phyloP scores from a whole-genome alignment of 2,888 invertebrate species.

The Glyphotaelius pellucidus region DNA sequence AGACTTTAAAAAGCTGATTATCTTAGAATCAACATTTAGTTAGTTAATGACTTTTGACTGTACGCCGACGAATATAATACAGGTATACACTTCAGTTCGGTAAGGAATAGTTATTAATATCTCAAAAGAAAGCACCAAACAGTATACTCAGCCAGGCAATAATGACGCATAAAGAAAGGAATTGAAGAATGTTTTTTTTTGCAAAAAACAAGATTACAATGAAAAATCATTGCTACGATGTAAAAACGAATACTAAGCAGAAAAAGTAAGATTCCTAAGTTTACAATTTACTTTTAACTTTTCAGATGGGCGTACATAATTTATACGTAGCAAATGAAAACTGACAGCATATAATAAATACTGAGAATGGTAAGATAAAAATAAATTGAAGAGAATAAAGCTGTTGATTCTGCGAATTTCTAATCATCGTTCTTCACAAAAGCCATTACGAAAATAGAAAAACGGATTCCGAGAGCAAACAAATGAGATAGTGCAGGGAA shows the following conservation, averaged over 20 bases:
- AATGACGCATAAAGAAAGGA: neutral
- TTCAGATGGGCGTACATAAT: neutral
- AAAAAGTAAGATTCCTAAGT: neutral
- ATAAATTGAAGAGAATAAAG: neutral
- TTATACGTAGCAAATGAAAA: neutral
- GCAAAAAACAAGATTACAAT: neutral
- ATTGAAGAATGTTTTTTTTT: no score
- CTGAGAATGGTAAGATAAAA: neutral
- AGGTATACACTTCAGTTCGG: neutral
- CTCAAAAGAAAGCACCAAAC: no score
- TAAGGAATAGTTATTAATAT: neutral
- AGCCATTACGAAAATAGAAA: neutral
- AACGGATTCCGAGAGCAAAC: neutral
- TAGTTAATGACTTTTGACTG: no score
- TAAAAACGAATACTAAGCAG: neutral
- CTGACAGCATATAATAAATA: neutral
- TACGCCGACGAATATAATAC: no score
- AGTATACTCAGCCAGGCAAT: neutral
- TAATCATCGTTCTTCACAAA: neutral
- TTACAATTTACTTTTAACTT: no score
- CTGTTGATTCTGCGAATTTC: neutral
- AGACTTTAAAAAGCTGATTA: no score
- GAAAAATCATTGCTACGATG: neutral
- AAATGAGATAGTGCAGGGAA: neutral
- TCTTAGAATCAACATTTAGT: no score